Base-by-base conservation (phyloP, 2,113 vertebrate species). In the Aegotheles bennettii region DNA sequence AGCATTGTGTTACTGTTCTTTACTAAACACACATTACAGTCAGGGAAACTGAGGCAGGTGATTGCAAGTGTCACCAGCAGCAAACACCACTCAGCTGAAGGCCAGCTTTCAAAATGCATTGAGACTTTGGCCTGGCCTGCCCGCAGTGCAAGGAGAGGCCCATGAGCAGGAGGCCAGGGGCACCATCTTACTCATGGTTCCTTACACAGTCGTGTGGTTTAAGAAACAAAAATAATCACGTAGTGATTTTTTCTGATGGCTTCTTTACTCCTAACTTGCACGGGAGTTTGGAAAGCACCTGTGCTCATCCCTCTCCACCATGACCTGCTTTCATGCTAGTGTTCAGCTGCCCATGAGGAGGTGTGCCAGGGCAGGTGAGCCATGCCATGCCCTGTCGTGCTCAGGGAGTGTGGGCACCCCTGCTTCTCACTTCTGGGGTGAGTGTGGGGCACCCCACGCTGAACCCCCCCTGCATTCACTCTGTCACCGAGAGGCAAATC, bases 181-280 rank as follows among this genome's bases (percentile, higher is more conserved):
- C 29, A 71, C 29, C 19, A 17, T 54, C 31, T 61, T n/a, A 28
- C 6, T 24, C 25, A 2, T 2, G 10, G 45, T 63, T 42, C 35
- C 40, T 71, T 53, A 20, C 31, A 19, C 9, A 14, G 17, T 3
- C 4, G 1, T 0, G 0, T 25, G 36, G 21, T 33, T 70, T 67
- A 38, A 63, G 73, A 38, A 73, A 51, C 31, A 48, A 21, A 74
- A 63, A 48, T 42, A 28, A 50, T 42, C 13, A 16, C 0, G 0
- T 4, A 18, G 26, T 42, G 59, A 23, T 40, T 42, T 51, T 43
- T 78, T 56, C 25, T 45, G 31, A 18, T 19, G 19, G 25, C 7
- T 2, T 17, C 59, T 69, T 75, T 80, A 63, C 25, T 90, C 75
- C 19, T 16, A 16, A 56, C 29, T 51, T 16, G 1, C 25, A 3